A percentile compares a stretch with the other conserved stretches of the same genome.
Conservation (phyloP, 2,797 vertebrate species). For the Muscicapa striata region DNA sequence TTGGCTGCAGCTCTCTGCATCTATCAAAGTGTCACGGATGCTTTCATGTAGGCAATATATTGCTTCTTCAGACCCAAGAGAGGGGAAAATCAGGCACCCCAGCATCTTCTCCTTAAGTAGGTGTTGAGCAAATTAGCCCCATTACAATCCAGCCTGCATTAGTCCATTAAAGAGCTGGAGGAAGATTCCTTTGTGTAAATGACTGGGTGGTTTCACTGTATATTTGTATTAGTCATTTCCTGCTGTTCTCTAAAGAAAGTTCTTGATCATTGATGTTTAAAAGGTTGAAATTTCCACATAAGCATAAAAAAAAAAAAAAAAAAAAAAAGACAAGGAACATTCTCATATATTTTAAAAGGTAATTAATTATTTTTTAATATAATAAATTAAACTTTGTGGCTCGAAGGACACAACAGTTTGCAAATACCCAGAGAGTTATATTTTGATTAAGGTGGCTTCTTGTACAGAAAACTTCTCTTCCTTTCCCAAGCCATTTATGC, state of each 20-base stretch:
- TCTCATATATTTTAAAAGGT: background rate
- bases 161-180: slow-evolving; percentile 66
- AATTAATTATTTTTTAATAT: background rate
- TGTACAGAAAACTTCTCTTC: background rate
- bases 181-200: slow-evolving; percentile 63
- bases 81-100: background rate
- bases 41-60: slow-evolving; percentile 7
- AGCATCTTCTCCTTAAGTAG: slow-evolving; percentile 37
- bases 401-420: background rate
- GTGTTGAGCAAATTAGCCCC: slow-evolving; percentile 36
- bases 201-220: background rate
- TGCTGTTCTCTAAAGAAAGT: slow-evolving; percentile 57
- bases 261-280: slow-evolving; percentile 49
- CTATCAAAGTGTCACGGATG: slow-evolving; percentile 41
- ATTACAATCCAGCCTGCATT: slow-evolving; percentile 43
- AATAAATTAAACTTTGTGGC: background rate
- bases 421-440: background rate
- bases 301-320: background rate
- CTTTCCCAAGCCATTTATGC: background rate
- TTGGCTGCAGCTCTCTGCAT: slow-evolving; percentile 42
- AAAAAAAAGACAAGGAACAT: background rate
- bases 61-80: slow-evolving; percentile 31
- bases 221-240: slow-evolving; percentile 73
- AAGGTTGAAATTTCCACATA: slow-evolving; percentile 53
- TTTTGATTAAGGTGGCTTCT: background rate